Base-by-base conservation (phyloP, 2,797 vertebrate genomes). In the Acanthurus lineatus region DNA sequence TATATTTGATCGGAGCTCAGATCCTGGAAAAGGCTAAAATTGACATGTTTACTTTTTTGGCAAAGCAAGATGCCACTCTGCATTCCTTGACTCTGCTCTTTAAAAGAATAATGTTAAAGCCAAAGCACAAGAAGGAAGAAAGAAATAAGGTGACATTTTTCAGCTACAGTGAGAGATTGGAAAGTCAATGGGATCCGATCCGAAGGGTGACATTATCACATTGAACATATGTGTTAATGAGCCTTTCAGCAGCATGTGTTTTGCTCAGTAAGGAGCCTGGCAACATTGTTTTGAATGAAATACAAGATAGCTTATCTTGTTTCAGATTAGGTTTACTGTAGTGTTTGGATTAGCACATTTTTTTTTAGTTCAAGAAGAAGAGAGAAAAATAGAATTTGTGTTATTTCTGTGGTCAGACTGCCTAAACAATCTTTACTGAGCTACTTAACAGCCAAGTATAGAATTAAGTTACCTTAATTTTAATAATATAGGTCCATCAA, bases 61-160 rank as follows among this genome's bases (percentile, higher is more conserved):
- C 44, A 59, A 54, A 60, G 22, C 73, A 47, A 63, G 59, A 74
- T 60, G 65, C 16, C 53, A 49, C 56, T 66, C 54, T 60, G 40
- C 47, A 71, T 69, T 56, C 5, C 67, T 35, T 58, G 44, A 64
- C 42, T 62, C 61, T 80, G 51, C 45, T 81, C 40, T 62, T 76
- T 44, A 66, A 84, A 82, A 48, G 17, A 16, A 77, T 60, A 52
- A 69, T 79, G 60, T 35, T 35, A 35, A 35, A 35, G 32, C 32
- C 32, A 82, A 79, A 52, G 47, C 67, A 59, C 59, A 79, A 65
- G 45, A 64, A 59, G 48, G 5, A 9, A 40, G 45, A 1, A 8
- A 22, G 6, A 4, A 48, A 59, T 44, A 56, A 62, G 53, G 8
- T 83, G 28, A 77, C 70, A 85, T 83, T 87, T 83, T 63, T 73